These are phyloP conservation scores for Arctopsyche grandis DNA, from an alignment of 1,140 invertebrate genomes.

Conservation along the genomic window DNA sequence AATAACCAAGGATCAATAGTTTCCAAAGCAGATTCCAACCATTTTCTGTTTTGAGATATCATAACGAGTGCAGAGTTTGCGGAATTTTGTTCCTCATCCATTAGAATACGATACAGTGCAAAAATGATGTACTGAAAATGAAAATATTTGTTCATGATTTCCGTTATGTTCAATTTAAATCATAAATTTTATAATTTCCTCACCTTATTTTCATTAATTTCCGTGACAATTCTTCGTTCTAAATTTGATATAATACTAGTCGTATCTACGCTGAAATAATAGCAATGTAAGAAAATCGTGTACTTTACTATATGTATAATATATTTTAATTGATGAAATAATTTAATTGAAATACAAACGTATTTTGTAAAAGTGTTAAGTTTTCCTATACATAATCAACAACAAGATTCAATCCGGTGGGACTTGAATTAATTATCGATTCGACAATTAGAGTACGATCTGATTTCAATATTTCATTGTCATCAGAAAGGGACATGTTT, in stretches of 20 bases:
- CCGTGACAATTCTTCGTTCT: slow-evolving; percentile 7
- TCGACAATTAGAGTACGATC: neutral
- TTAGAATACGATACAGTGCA: neutral
- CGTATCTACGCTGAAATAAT: neutral
- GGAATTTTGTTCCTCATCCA: neutral
- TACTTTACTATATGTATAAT: too few relatives aligned
- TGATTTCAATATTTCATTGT: neutral
- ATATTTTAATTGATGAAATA: too few relatives aligned
- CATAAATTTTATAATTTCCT: neutral
- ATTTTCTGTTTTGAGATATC: neutral
- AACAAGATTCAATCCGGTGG: neutral
- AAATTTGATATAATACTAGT: neutral
- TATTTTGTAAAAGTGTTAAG: neutral
- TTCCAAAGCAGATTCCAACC: neutral
- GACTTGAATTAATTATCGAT: neutral
- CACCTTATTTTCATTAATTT: slow-evolving; percentile 1
- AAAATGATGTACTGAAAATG: neutral
- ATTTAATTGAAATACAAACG: neutral
- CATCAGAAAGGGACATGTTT: neutral
- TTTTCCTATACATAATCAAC: neutral
- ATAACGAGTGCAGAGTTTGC: neutral
- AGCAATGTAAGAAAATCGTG: too few relatives aligned
- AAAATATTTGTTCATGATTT: neutral
- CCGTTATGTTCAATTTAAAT: neutral
- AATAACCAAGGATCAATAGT: slow-evolving; percentile 24